A percentile compares a stretch with the other conserved stretches of the same genome.
These are phyloP conservation scores for Mobula birostris DNA, from an alignment of 2,113 vertebrate species.

Conservation along the genomic window DNA sequence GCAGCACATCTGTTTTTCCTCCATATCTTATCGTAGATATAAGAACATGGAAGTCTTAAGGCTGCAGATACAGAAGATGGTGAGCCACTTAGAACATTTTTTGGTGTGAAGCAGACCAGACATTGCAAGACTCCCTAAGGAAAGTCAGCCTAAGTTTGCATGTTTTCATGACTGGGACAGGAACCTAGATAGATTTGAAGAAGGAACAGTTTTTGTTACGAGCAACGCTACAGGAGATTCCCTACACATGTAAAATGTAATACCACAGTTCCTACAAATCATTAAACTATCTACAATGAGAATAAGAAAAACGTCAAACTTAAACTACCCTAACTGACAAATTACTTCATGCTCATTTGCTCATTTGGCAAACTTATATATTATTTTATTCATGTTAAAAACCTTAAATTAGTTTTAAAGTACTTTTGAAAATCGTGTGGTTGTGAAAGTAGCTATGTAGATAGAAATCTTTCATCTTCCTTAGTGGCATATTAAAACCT, in stretches of 20 bases:
- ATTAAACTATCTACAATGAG: neutral
- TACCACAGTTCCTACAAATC: neutral
- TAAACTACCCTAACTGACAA: neutral
- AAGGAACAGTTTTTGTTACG: neutral
- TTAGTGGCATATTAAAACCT: neutral
- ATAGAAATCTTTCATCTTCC: neutral
- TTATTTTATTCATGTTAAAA: neutral
- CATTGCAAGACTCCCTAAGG: too few relatives aligned
- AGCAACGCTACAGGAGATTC: neutral
- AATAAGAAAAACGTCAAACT: neutral
- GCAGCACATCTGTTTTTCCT: too few relatives aligned
- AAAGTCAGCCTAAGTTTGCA: too few relatives aligned
- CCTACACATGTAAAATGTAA: neutral
- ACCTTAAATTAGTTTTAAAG: neutral
- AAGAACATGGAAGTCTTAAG: too few relatives aligned
- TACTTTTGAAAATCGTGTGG: neutral
- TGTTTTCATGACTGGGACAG: too few relatives aligned
- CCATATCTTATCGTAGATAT: too few relatives aligned
- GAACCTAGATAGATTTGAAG: neutral
- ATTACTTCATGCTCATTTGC: neutral
- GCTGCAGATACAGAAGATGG: too few relatives aligned
- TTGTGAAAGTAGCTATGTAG: neutral
- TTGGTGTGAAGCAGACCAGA: too few relatives aligned
- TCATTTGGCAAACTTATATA: neutral
- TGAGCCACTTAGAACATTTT: too few relatives aligned